A percentile compares a stretch with the other conserved stretches of the same genome.
Conservation (phyloP, 2,797 vertebrate genomes). For the Argya squamiceps region DNA sequence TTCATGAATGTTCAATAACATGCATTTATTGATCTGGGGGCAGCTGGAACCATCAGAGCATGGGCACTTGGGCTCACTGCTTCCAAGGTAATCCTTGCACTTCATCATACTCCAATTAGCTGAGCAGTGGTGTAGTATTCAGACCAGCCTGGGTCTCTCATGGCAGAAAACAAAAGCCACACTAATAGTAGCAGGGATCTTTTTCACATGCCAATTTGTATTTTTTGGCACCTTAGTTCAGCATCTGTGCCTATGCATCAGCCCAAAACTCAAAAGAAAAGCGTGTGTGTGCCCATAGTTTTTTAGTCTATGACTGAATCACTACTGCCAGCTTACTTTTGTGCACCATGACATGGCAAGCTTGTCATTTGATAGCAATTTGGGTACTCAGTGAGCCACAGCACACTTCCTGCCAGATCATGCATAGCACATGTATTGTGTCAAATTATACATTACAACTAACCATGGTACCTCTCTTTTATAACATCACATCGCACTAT, state of each 20-base stretch:
- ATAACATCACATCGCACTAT: not conserved
- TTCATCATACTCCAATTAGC: not conserved
- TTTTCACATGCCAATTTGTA: not conserved
- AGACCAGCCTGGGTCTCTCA: not conserved
- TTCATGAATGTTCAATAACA: not conserved
- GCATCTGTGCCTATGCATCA: not conserved
- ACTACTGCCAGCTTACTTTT: not conserved
- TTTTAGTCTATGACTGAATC: not conserved
- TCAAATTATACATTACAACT: constrained; percentile 18
- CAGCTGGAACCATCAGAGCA: fast-evolving
- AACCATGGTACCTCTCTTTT: not conserved
- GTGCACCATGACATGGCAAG: not conserved
- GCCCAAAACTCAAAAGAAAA: not conserved
- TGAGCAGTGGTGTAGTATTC: not conserved
- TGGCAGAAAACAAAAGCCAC: not conserved
- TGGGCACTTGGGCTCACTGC: not conserved
- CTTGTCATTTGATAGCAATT: not conserved
- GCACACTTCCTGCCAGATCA: not conserved
- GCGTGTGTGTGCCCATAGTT: not conserved
- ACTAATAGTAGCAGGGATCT: not conserved
- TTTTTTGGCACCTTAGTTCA: not conserved
- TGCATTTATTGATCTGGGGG: not conserved
- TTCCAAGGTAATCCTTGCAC: not conserved
- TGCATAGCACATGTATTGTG: not conserved
- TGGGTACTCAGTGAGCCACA: not conserved